Conservation (phyloP, 1,140 invertebrate genomes). For the Drosophila paulistorum region DNA sequence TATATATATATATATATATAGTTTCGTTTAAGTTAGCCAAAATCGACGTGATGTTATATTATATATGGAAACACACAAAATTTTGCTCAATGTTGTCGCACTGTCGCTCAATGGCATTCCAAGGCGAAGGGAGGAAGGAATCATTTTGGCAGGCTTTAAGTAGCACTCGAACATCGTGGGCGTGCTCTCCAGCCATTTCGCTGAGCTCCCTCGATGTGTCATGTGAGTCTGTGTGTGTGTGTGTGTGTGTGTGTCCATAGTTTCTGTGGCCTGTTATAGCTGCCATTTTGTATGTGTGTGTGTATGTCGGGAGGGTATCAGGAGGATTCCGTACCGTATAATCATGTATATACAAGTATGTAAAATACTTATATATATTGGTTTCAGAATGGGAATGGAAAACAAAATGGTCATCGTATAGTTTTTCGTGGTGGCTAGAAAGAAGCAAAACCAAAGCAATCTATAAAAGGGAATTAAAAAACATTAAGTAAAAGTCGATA, state of each 20-base stretch:
- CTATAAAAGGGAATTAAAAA: background rate
- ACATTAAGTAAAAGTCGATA: background rate
- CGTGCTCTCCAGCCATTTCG: conserved; percentile 41
- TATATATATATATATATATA: conserved; percentile 29
- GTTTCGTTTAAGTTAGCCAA: conserved; percentile 73
- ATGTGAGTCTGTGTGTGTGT: conserved; percentile 19
- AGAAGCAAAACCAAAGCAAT: background rate
- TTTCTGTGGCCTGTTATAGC: conserved; percentile 73
- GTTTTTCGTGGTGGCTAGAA: background rate
- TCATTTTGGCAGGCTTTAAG: conserved; percentile 56
- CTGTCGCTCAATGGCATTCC: conserved; percentile 6
- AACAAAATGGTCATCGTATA: background rate
- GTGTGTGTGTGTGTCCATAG: conserved; percentile 26
- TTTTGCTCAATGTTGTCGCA: conserved; percentile 68
- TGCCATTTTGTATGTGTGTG: conserved; percentile 71
- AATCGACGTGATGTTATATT: conserved; percentile 81
- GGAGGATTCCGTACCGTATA: background rate
- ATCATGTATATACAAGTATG: conserved; percentile 31
- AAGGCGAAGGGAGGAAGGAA: conserved; percentile 18
- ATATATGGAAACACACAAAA: conserved; percentile 76
- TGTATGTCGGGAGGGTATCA: conserved; percentile 31
- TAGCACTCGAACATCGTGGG: conserved; percentile 69
- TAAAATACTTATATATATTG: conserved; percentile 11
- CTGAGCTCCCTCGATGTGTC: conserved; percentile 43
- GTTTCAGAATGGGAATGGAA: background rate